Evolutionary conservation across 2,113 vertebrate species (phyloP), one percentile per base, ranked within the genome.

Genomic region (Lates calcarifer): DNA sequence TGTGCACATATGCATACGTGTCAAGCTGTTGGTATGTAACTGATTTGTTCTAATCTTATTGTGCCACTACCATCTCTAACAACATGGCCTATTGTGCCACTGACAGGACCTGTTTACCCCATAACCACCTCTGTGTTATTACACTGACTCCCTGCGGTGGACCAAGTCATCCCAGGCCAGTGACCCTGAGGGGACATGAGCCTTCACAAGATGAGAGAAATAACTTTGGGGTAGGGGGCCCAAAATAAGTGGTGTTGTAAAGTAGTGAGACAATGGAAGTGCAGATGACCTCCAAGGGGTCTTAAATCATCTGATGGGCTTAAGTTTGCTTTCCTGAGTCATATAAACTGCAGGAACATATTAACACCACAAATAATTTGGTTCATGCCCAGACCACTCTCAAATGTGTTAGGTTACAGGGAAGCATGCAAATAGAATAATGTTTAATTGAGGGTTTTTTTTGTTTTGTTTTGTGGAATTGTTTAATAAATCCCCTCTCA

Each of bases 101-200:
- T 41, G 62, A 71, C 57, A 37, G 66, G 56, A 79, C 68, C 69
- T 67, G 13, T 67, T 80, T 73, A 53, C 43, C 80, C 71, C 64
- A 74, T 70, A 78, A 72, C 57, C 28, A 63, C 81, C 82, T 86
- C 63, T 77, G 51, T 85, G 79, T 85, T 63, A 87, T 89, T 79
- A 81, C 83, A 77, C 20, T 67, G 78, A 66, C 77, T 84, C 90
- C 88, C 87, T 5, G 14, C 14, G 68, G 92, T 71, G 79, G 75
- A 77, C 28, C 49, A 9, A 74, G 43, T 61, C 86, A 77, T 57
- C 77, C 83, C 29, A 2, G 49, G 74, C 88, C 73, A 72, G 13
- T 77, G 74, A 86, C 88, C 93, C 93, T 71, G 74, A 87, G 91
- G 93, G 91, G 81, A 90, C 84, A 77, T 73, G 57, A 70, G 70